Conservation (phyloP, 2,888 invertebrate genomes). For the Orchestes rusci region DNA sequence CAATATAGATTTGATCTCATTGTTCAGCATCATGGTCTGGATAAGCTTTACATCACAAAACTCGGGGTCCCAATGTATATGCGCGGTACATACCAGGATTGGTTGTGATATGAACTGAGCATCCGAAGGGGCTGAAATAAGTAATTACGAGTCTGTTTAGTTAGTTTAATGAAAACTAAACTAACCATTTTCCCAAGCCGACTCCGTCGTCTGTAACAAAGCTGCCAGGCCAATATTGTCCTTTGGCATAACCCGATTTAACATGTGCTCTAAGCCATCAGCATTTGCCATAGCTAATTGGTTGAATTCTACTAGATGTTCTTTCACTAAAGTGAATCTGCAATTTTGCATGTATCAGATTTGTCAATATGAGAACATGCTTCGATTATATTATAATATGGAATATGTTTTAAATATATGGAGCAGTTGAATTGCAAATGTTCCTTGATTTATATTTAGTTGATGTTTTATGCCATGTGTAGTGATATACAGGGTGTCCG, state of each 20-base stretch:
- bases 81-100: constrained; percentile 93
- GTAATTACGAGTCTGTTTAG: too few species aligned
- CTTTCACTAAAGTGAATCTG: constrained; percentile 91
- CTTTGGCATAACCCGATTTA: constrained; percentile 97
- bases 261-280: constrained; percentile 96
- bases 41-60: constrained; percentile 99
- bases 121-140: constrained; percentile 42
- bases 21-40: constrained; percentile 98
- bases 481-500: too few species aligned
- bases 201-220: constrained; percentile 88
- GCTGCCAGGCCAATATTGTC: constrained; percentile 98
- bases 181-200: constrained; percentile 85
- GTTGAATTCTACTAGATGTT: constrained; percentile 96
- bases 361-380: too few species aligned
- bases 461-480: too few species aligned
- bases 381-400: too few species aligned
- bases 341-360: too few species aligned
- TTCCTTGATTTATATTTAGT: too few species aligned
- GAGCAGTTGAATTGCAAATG: too few species aligned
- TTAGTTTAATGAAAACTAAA: too few species aligned
- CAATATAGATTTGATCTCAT: constrained; percentile 81
- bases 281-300: constrained; percentile 98
- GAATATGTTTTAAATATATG: too few species aligned
- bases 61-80: constrained; percentile 99
- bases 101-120: constrained; percentile 70